These are phyloP conservation scores for Oreortyx pictus DNA, from an alignment of 2,797 vertebrate species.

Conservation along the genomic window DNA sequence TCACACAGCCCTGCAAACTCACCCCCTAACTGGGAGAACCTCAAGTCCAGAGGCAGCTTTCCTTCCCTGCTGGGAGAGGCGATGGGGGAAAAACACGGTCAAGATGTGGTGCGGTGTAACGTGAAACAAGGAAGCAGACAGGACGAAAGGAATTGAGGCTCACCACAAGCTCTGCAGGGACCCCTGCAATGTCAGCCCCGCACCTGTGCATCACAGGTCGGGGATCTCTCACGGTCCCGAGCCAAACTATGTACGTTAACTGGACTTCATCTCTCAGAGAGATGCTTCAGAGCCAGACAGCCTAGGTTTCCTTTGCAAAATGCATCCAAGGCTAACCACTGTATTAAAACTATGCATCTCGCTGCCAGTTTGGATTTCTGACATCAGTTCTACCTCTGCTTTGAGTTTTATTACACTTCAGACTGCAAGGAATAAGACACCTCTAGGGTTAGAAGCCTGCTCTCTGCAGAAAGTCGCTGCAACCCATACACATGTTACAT, in stretches of 20 bases:
- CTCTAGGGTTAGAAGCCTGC: background rate
- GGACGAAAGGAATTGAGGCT: conserved; percentile 24
- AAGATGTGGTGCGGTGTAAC: background rate
- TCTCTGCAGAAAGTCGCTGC: background rate
- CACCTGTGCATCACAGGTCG: conserved; percentile 60
- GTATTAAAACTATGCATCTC: background rate
- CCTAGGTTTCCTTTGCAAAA: background rate
- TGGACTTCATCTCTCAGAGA: conserved; percentile 44
- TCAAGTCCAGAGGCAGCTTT: background rate
- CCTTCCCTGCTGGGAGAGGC: conserved; percentile 31
- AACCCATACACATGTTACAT: background rate
- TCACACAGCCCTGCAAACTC: background rate
- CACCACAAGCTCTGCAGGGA: background rate
- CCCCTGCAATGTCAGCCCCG: conserved; percentile 10
- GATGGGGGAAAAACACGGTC: background rate
- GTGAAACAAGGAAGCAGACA: conserved; percentile 56
- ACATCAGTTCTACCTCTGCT: background rate
- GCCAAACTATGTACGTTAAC: conserved; percentile 41
- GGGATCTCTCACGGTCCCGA: conserved; percentile 37
- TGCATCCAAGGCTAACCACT: conserved; percentile 22
- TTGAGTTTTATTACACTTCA: background rate
- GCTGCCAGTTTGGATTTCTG: conserved; percentile 41
- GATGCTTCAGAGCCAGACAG: conserved; percentile 46
- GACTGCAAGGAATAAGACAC: background rate
- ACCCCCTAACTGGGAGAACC: background rate